phyloP scores from a whole-genome alignment of 2,113 vertebrate species.

The Chlorodrepanis virens region DNA sequence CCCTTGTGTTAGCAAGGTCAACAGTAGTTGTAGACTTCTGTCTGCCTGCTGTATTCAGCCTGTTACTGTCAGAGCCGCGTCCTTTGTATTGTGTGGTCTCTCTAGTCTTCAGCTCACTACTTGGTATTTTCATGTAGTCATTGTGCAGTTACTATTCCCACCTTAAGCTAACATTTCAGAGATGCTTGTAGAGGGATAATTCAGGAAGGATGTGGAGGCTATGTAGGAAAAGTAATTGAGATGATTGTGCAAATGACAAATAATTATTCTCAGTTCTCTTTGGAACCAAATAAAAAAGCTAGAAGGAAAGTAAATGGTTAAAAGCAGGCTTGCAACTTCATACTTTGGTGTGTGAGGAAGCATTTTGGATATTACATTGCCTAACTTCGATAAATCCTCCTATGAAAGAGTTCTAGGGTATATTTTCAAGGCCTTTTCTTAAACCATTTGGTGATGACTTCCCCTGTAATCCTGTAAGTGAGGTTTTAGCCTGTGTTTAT shows the following conservation, averaged over 20 bases:
- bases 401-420: background rate
- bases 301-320: background rate
- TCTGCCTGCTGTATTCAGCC: background rate
- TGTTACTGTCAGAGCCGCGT: background rate
- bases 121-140: background rate
- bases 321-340: background rate
- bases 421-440: background rate
- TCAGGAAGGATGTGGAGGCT: background rate
- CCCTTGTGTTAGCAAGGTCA: slow-evolving; percentile 22
- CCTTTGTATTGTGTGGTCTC: background rate
- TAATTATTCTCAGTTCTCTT: background rate
- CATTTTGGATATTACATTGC: background rate
- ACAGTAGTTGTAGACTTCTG: background rate
- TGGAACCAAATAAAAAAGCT: background rate
- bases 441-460: background rate
- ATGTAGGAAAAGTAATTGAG: background rate
- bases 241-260: background rate
- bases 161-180: background rate
- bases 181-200: background rate
- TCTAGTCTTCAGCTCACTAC: background rate
- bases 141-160: background rate
- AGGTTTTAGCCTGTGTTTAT: background rate
- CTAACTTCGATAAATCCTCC: background rate
- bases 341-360: background rate
- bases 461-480: background rate